A percentile compares a stretch with the other conserved stretches of the same genome.
Evolutionary conservation across 1,140 invertebrate species (phyloP).

Genomic region (Drosophila truncata): DNA sequence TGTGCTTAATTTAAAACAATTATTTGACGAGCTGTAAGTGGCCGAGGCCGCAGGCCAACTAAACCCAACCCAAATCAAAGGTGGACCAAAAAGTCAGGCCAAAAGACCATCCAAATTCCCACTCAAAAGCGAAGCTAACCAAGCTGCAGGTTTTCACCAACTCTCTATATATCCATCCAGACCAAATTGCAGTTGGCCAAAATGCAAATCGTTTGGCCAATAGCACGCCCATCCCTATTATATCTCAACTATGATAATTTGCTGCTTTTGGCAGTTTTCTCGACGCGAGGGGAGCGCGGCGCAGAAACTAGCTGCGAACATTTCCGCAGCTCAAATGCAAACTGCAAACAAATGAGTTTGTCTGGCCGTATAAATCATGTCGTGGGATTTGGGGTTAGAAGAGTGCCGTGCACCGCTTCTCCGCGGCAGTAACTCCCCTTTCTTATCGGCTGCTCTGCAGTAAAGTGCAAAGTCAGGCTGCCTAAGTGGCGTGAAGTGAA

Average conservation of each 20-base stretch:
- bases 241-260: slow-evolving; percentile 53
- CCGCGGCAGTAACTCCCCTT: neutral
- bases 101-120: neutral
- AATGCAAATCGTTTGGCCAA: slow-evolving; percentile 56
- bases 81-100: neutral
- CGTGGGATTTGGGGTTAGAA: slow-evolving; percentile 44
- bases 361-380: slow-evolving; percentile 71
- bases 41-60: slow-evolving; percentile 49
- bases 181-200: slow-evolving; percentile 53
- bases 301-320: slow-evolving; percentile 14
- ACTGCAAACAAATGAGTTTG: slow-evolving; percentile 69
- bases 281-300: neutral
- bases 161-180: neutral
- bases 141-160: slow-evolving; percentile 15
- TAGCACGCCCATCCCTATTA: slow-evolving; percentile 49
- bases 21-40: slow-evolving; percentile 70
- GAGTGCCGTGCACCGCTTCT: neutral
- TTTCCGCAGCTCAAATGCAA: slow-evolving; percentile 34
- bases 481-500: slow-evolving; percentile 61
- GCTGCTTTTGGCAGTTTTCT: slow-evolving; percentile 22
- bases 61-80: slow-evolving; percentile 30
- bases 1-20: slow-evolving; percentile 83
- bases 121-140: neutral
- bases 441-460: slow-evolving; percentile 33
- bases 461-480: slow-evolving; percentile 54